Evolutionary conservation across 1,140 invertebrate genomes (phyloP), one percentile per base, ranked within the genome.

Genomic region (Tetramorium alpestre): DNA sequence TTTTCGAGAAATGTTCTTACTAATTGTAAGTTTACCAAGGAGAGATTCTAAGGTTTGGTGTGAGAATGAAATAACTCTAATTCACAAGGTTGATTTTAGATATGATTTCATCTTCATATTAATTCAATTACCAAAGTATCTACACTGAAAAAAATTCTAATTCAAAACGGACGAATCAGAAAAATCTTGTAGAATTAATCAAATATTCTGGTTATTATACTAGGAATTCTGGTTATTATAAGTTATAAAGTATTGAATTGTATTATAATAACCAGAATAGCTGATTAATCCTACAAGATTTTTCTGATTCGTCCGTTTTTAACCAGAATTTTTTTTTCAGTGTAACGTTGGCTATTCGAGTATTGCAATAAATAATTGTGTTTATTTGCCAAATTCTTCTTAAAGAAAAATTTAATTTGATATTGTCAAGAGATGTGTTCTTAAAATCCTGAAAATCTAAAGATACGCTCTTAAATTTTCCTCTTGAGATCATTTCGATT

Each of bases 1-100:
- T 70, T 25, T 3, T 82, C 41, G 16, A 84, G 54, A 84, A 84
- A 60, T 25, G 25, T 62, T 60, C 44, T 56, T 73, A 47, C 18
- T 3, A 16, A 47, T 3, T 58, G 11, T 44, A 58, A 41, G 51
- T 47, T 22, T 25, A 51, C 1, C 8, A 10, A 3, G 49, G 28
- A 16, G 6, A 60, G n/a, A 38, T 47, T 60, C 0, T 38, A 18
- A 11, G n/a, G 0, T 60, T 51, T 4, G 22, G 5, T 62, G 11
- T n/a, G 16, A 33, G 41, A 49, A 64, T 11, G 1, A 33, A 47
- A 65, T 33, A 22, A 38, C 0, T 80, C 11, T 22, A 25, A 44
- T 44, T 44, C 2, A 4, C 33, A 4, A 33, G 33, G 33, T 65
- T 0, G 10, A 16, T 18, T 38, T 22, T 64, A 33, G 18, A 41